These are phyloP conservation scores for Balanococcus diminutus DNA, from an alignment of 2,888 invertebrate species.

Conservation along the genomic window DNA sequence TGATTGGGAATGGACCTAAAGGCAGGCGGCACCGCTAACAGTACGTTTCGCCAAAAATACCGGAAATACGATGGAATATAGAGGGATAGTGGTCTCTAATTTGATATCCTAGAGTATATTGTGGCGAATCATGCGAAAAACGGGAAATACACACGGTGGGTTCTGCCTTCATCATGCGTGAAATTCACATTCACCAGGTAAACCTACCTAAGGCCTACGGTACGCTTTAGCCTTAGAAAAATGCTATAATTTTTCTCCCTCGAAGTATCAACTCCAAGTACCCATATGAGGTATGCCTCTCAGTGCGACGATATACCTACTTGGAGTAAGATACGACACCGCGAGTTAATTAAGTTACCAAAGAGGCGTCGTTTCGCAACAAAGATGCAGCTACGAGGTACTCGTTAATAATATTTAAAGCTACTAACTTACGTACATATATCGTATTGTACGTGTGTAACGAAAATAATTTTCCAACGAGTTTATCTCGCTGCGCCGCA, in stretches of 20 bases:
- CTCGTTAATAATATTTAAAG: not conserved
- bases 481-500: not conserved
- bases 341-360: not conserved
- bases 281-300: not conserved
- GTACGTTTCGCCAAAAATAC: conserved; percentile 37
- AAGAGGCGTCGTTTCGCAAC: not conserved
- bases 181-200: not conserved
- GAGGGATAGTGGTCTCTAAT: not conserved
- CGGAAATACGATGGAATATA: not conserved
- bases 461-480: not conserved
- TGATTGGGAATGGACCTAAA: not conserved
- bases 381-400: not conserved
- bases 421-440: not conserved
- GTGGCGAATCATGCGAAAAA: conserved; percentile 40
- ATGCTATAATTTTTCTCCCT: not conserved
- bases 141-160: conserved; percentile 14
- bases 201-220: too few relatives aligned
- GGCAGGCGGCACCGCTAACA: not conserved
- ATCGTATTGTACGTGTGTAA: not conserved
- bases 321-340: not conserved
- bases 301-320: not conserved
- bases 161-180: not conserved
- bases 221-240: not conserved
- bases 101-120: not conserved
- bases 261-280: not conserved